A percentile compares a stretch with the other conserved stretches of the same genome.
Conservation (phyloP, 2,888 invertebrate genomes). For the Sepiola atlantica region DNA sequence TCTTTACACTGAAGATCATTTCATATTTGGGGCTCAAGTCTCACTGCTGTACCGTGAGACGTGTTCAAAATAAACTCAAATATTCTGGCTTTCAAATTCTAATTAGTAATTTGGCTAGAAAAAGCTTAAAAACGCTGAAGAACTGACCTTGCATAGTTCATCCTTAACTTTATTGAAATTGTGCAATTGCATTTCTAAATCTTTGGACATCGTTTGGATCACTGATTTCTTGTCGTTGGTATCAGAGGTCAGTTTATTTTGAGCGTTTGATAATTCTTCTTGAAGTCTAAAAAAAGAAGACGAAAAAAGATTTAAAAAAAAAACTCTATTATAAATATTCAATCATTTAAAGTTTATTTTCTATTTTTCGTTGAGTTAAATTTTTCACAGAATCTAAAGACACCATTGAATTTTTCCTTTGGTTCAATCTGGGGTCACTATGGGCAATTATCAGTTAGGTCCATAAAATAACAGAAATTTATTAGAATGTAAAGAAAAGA, state of each 20-base stretch:
- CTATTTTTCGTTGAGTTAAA: background rate
- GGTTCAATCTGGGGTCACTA: too few relatives aligned
- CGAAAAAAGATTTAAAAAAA: background rate
- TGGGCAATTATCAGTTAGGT: too few relatives aligned
- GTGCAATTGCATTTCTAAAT: slow-evolving; percentile 71
- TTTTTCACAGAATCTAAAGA: too few relatives aligned
- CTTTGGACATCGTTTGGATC: slow-evolving; percentile 69
- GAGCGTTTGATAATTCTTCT: slow-evolving; percentile 66
- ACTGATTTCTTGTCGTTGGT: slow-evolving; percentile 71
- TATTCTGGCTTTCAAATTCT: background rate
- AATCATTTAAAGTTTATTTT: background rate
- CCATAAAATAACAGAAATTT: too few relatives aligned
- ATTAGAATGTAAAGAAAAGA: too few relatives aligned
- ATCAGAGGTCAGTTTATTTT: slow-evolving; percentile 67
- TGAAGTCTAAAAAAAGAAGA: slow-evolving; percentile 62
- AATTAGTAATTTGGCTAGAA: background rate
- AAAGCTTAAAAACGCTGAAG: background rate
- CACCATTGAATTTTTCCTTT: too few relatives aligned
- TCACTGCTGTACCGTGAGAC: too few relatives aligned
- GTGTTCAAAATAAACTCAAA: background rate
- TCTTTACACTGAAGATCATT: too few relatives aligned
- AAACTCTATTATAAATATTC: background rate
- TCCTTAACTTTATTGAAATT: slow-evolving; percentile 72
- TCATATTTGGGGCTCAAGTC: too few relatives aligned
- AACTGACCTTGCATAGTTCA: slow-evolving; percentile 70